phyloP scores from a whole-genome alignment of 1,140 invertebrate species.

The Scaptomyza graminum region DNA sequence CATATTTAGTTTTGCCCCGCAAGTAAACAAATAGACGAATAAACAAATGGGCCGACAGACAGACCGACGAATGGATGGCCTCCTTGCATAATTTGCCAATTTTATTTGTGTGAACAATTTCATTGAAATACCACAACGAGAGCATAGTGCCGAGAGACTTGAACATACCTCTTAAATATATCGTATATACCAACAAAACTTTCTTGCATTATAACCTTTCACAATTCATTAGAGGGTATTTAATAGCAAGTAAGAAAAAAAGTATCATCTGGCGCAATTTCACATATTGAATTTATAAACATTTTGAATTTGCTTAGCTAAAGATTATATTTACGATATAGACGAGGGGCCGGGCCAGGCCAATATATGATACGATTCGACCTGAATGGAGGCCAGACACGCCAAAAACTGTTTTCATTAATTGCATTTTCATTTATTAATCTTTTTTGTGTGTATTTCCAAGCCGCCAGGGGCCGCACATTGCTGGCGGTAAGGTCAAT shows the following conservation, averaged over 20 bases:
- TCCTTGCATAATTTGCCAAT: conserved; percentile 60
- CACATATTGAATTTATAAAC: conserved; percentile 38
- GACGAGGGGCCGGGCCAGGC: conserved; percentile 1
- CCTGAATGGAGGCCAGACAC: conserved; percentile 13
- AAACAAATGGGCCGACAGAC: conserved; percentile 28
- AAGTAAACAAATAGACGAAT: conserved; percentile 61
- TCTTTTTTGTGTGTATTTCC: conserved; percentile 29
- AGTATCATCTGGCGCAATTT: conserved; percentile 33
- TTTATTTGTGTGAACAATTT: conserved; percentile 58
- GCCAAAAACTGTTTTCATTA: conserved; percentile 50
- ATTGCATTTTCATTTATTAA: conserved; percentile 48
- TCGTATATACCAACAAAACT: not conserved
- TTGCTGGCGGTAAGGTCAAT: conserved; percentile 53
- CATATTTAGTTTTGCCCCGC: conserved; percentile 51
- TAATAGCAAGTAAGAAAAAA: not conserved
- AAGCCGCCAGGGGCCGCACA: conserved; percentile 8
- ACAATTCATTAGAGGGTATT: not conserved
- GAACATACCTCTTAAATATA: conserved; percentile 1
- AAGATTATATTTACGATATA: conserved; percentile 43
- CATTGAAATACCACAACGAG: conserved; percentile 46
- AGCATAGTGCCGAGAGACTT: conserved; percentile 3
- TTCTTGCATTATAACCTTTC: too few relatives aligned
- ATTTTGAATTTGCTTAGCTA: conserved; percentile 3
- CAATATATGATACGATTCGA: conserved; percentile 19
- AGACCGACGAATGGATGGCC: not conserved